A percentile compares a stretch with the other conserved stretches of the same genome.
These are phyloP conservation scores for Synergus japonicus DNA, from an alignment of 2,888 invertebrate genomes.

Conservation along the genomic window DNA sequence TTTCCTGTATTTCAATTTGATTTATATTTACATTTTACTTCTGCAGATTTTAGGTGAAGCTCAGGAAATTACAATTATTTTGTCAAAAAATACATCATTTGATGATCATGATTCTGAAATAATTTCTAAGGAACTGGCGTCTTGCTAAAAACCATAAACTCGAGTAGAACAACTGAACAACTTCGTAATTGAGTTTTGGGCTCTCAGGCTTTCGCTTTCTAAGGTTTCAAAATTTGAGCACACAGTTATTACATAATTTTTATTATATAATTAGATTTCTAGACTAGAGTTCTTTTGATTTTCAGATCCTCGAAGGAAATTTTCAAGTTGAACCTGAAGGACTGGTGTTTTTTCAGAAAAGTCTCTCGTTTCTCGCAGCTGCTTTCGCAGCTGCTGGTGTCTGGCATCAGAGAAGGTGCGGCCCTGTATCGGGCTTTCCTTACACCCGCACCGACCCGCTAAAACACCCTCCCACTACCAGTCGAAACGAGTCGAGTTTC, in stretches of 20 bases:
- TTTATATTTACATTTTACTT: no score
- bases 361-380: conserved; percentile 16
- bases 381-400: conserved; percentile 30
- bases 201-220: conserved; percentile 7
- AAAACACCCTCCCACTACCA: conserved; percentile 54
- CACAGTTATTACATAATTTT: no score
- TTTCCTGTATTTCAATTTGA: no score
- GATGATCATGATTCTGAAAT: no score
- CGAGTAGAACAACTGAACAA: no score
- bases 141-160: no score
- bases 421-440: conserved; percentile 55
- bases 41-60: no score
- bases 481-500: conserved; percentile 57
- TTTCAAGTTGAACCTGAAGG: not conserved
- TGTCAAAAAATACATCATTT: no score
- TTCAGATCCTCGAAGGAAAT: not conserved
- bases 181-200: not conserved
- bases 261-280: no score
- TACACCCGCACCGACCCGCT: conserved; percentile 51
- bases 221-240: not conserved
- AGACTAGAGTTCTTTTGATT: not conserved
- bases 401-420: conserved; percentile 47
- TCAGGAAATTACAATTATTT: no score
- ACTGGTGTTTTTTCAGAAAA: not conserved
- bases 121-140: no score